Conservation (phyloP, 2,888 invertebrate species). For the Bursaphelenchus okinawaensis region DNA sequence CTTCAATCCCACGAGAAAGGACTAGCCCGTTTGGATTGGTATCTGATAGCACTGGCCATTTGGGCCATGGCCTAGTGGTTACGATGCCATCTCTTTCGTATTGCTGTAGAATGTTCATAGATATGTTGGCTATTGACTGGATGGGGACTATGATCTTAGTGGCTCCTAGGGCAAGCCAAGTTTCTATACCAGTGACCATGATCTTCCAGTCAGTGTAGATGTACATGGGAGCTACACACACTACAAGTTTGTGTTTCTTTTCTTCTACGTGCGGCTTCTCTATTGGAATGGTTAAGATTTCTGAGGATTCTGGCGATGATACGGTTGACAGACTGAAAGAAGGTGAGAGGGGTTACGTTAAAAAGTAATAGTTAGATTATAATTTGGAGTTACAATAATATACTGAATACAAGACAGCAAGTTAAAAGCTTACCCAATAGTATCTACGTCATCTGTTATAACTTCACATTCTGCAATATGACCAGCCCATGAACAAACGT, state of each 20-base stretch:
- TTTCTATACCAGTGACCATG: slow-evolving; percentile 47
- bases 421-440: slow-evolving; percentile 14
- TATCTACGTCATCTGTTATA: slow-evolving; percentile 21
- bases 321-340: slow-evolving; percentile 41
- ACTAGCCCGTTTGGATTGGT: slow-evolving; percentile 53
- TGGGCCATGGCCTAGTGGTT: slow-evolving; percentile 50
- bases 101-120: slow-evolving; percentile 43
- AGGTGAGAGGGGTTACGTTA: slow-evolving; percentile 22
- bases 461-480: slow-evolving; percentile 53
- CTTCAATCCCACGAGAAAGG: slow-evolving; percentile 48
- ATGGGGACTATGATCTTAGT: slow-evolving; percentile 52
- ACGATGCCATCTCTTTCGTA: slow-evolving; percentile 51
- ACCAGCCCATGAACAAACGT: slow-evolving; percentile 54
- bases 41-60: slow-evolving; percentile 55
- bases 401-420: neutral
- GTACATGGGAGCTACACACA: slow-evolving; percentile 53
- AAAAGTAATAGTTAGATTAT: too few relatives aligned
- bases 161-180: slow-evolving; percentile 53
- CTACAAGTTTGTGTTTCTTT: slow-evolving; percentile 38
- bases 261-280: slow-evolving; percentile 25
- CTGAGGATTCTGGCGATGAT: slow-evolving; percentile 31
- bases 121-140: slow-evolving; percentile 49
- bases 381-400: slow-evolving; percentile 15
- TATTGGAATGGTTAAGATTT: slow-evolving; percentile 27
- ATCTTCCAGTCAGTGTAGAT: slow-evolving; percentile 57